Percentiles rank a stretch among this genome's conserved stretches.
Conservation (phyloP, 2,797 vertebrate species). For the Phataginus tricuspis region DNA sequence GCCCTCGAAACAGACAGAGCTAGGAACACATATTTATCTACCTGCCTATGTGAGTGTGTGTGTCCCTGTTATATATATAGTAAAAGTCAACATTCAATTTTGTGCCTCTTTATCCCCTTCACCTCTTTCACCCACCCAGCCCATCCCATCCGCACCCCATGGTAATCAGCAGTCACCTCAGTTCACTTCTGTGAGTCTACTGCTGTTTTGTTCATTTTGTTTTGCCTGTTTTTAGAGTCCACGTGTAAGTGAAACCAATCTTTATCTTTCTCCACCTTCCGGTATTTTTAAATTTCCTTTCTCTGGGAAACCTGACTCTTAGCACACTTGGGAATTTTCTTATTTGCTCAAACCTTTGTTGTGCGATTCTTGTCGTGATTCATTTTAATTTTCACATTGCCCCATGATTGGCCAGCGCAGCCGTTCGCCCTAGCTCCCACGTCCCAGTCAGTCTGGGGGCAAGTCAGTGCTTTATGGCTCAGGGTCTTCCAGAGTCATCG, state of each 20-base stretch:
- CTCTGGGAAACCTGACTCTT: neutral
- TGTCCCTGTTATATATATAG: neutral
- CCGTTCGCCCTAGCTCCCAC: neutral
- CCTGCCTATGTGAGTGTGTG: fast-evolving
- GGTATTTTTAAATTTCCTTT: neutral
- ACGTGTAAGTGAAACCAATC: no score
- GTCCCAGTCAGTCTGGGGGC: neutral
- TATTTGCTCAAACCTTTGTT: neutral
- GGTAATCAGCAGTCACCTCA: no score
- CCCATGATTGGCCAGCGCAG: neutral
- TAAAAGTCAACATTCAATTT: neutral
- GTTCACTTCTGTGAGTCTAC: no score
- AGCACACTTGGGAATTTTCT: neutral
- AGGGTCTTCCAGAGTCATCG: neutral
- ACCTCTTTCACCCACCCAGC: no score
- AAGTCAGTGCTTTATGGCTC: neutral
- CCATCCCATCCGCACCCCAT: no score
- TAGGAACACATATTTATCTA: neutral
- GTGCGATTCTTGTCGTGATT: neutral
- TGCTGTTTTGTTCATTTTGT: no score
- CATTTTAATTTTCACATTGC: neutral
- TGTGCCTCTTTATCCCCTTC: no score
- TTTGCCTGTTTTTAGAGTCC: no score
- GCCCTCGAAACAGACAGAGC: neutral
- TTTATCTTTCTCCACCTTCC: neutral